Evolutionary conservation across 1,140 invertebrate genomes (phyloP).

Genomic region (Saxidomus purpurata): DNA sequence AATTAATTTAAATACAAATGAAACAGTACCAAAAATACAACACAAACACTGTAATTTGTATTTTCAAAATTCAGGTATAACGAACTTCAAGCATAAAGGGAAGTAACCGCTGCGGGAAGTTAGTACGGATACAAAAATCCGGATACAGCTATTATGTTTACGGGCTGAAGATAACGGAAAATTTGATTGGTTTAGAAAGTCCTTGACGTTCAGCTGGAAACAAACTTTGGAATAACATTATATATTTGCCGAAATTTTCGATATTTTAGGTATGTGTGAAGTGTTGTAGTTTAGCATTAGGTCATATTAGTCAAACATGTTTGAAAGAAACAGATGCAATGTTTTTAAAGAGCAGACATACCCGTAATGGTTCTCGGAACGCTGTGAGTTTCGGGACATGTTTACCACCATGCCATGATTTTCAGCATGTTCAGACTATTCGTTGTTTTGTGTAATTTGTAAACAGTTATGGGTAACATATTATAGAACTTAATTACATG

Average conservation of each 20-base stretch:
- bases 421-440: constrained; percentile 7
- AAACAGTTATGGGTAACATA: too few species aligned
- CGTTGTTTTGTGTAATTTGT: too few species aligned
- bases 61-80: too few species aligned
- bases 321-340: not conserved
- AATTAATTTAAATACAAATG: too few species aligned
- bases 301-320: not conserved
- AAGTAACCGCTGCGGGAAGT: too few species aligned
- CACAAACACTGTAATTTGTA: too few species aligned
- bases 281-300: not conserved
- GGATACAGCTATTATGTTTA: too few species aligned
- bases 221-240: constrained; percentile 24
- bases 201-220: constrained; percentile 34
- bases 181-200: constrained; percentile 18
- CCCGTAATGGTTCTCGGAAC: not conserved
- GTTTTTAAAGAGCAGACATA: not conserved
- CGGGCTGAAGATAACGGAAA: not conserved
- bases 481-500: too few species aligned
- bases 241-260: not conserved
- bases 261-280: not conserved
- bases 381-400: too few species aligned
- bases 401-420: not conserved
- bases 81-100: too few species aligned
- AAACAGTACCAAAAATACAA: too few species aligned
- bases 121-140: too few species aligned